Percentiles rank a stretch among this genome's conserved stretches.
Evolutionary conservation across 2,113 vertebrate species (phyloP).

Genomic region (Ramphastos sulfuratus): DNA sequence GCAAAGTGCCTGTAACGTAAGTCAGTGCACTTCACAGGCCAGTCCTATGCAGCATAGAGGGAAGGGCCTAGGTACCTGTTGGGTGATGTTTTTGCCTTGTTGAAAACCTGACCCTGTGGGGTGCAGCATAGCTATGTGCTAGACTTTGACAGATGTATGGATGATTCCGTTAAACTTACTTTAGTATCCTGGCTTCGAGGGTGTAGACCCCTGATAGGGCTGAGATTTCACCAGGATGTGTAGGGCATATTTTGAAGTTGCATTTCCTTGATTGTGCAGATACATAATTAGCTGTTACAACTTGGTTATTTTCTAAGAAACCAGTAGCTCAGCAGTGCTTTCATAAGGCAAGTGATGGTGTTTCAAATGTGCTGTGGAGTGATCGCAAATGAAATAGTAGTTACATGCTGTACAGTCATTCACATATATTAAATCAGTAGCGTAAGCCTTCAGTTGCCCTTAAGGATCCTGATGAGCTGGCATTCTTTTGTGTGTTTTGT

Average conservation of each 20-base stretch:
- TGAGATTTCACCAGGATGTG: not conserved
- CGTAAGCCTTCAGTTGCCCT: not conserved
- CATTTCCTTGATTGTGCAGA: not conserved
- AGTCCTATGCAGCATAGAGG: accelerated
- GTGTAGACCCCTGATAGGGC: accelerated
- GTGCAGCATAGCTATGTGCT: accelerated
- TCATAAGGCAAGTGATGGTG: accelerated
- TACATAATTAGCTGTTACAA: not conserved
- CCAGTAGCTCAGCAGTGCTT: not conserved
- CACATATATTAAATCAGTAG: not conserved
- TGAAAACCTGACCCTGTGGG: not conserved
- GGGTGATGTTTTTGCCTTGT: accelerated
- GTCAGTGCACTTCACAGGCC: not conserved
- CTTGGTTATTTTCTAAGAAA: not conserved
- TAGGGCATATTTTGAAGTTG: not conserved
- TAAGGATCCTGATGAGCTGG: not conserved
- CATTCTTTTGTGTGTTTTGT: not conserved
- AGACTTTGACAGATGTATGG: not conserved
- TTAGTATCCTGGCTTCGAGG: not conserved
- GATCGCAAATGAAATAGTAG: not conserved
- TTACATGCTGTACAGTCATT: not conserved
- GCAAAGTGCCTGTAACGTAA: not conserved
- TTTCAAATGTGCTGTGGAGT: not conserved
- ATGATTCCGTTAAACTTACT: not conserved
- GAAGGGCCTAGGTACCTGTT: not conserved